A percentile compares a stretch with the other conserved stretches of the same genome.
Conservation (phyloP, 1,140 invertebrate species). For the Nasonia vitripennis region DNA sequence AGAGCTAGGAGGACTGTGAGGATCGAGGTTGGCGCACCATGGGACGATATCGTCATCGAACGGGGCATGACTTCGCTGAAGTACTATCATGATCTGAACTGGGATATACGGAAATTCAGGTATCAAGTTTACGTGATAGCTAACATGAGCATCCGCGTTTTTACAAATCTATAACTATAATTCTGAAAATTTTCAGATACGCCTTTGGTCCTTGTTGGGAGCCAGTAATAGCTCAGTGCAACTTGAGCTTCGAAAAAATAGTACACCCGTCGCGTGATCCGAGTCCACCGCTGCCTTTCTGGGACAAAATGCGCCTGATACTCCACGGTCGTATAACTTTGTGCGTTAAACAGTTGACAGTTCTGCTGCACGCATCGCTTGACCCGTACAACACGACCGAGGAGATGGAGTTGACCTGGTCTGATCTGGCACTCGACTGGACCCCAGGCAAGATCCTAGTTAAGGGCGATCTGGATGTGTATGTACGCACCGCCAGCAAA, state of each 20-base stretch:
- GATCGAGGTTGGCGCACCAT: constrained; percentile 85
- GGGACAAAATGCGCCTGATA: constrained; percentile 96
- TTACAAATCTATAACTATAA: neutral
- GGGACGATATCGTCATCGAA: constrained; percentile 83
- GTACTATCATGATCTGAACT: constrained; percentile 98
- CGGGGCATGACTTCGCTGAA: constrained; percentile 95
- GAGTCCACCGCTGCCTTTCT: constrained; percentile 94
- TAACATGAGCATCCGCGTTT: neutral
- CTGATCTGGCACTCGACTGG: constrained; percentile 94
- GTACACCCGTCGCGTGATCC: constrained; percentile 93
- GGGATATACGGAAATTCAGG: constrained; percentile 90
- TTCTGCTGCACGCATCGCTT: constrained; percentile 93
- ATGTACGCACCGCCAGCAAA: constrained; percentile 96
- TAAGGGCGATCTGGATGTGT: constrained; percentile 82
- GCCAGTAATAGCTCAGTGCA: constrained; percentile 96
- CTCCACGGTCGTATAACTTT: constrained; percentile 95
- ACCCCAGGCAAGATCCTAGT: constrained; percentile 85
- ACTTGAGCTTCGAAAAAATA: constrained; percentile 92
- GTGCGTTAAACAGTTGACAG: constrained; percentile 89
- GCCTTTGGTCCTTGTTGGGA: constrained; percentile 99
- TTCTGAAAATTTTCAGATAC: constrained; percentile 72
- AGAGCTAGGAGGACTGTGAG: constrained; percentile 84
- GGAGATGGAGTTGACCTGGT: constrained; percentile 98
- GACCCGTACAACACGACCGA: constrained; percentile 99
- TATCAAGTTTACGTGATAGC: neutral